Evolutionary conservation across 1,140 invertebrate genomes (phyloP), one percentile per base, ranked within the genome.

Genomic region (Drosophila murphyi): DNA sequence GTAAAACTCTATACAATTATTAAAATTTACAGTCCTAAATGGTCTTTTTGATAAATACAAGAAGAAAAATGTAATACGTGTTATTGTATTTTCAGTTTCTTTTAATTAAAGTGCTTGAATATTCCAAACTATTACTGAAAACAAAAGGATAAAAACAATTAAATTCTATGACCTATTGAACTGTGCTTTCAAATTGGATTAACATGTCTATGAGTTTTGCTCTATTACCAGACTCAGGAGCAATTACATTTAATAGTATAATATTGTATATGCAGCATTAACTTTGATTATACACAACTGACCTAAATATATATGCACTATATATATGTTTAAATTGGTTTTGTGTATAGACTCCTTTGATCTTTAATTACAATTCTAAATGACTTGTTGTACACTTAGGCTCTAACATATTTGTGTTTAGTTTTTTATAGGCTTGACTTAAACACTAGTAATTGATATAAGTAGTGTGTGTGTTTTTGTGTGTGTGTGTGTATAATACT

Each of bases 401-500:
- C 31, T 39, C 34, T 75, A 68, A 41, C 54, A 55, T 29, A 60
- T 86, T 12, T 52, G 50, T 70, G 41, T 72, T 56, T 54, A 69
- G 48, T 56, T 60, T 68, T 50, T 59, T 54, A 39, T 61, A 57
- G 64, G 54, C 65, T 75, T 71, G 52, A 47, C 80, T 88, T 88
- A 82, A 74, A 63, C 70, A 45, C 83, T 89, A 89, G 72, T 89
- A 89, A 89, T 89, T 89, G 85, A 89, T 89, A 81, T 74, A 89
- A 74, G 85, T 86, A 86, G 82, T 71, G 74, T 71, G 61, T 79
- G 73, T 35, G 39, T 68, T 34, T 56, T 31, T 43, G 48, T 51
- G 32, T 52, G 43, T 37, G n/a, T 28, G 29, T 57, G 55, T 70
- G 45, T 35, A 35, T 6, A 29, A 20, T 20, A 20, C 20, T 20